Conservation (phyloP, 2,888 invertebrate genomes). For the Eupithecia exiguata region DNA sequence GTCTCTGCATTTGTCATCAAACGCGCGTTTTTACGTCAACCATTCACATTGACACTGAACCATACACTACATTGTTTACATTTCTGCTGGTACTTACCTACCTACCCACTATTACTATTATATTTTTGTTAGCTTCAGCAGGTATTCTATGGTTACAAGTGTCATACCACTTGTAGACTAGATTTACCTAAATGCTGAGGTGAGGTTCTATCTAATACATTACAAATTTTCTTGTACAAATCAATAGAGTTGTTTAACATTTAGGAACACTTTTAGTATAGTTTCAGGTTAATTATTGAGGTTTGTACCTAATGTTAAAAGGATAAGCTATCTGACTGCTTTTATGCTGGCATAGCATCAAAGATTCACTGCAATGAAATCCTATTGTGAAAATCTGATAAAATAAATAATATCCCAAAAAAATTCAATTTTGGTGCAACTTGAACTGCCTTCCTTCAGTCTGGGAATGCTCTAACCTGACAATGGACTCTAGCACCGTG, state of each 20-base stretch:
- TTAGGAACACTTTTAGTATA: neutral
- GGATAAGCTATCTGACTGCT: neutral
- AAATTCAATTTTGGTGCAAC: too few relatives aligned
- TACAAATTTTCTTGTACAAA: neutral
- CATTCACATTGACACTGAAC: slow-evolving; percentile 10
- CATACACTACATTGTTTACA: slow-evolving; percentile 15
- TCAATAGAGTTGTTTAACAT: neutral
- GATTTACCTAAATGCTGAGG: neutral
- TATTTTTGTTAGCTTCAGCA: neutral
- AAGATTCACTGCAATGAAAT: neutral
- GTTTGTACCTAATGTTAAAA: neutral
- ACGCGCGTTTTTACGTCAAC: slow-evolving; percentile 27
- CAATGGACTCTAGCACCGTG: too few relatives aligned
- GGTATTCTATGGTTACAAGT: neutral
- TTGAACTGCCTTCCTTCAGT: too few relatives aligned
- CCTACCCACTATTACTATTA: neutral
- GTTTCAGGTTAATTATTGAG: neutral
- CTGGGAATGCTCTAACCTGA: too few relatives aligned
- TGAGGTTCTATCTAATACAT: neutral
- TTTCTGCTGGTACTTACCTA: neutral
- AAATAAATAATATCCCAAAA: too few relatives aligned
- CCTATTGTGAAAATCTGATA: neutral
- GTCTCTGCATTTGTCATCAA: slow-evolving; percentile 50
- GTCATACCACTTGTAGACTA: neutral
- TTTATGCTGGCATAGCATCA: neutral